These are phyloP conservation scores for Drosophila cardini DNA, from an alignment of 1,140 invertebrate species.

Conservation along the genomic window DNA sequence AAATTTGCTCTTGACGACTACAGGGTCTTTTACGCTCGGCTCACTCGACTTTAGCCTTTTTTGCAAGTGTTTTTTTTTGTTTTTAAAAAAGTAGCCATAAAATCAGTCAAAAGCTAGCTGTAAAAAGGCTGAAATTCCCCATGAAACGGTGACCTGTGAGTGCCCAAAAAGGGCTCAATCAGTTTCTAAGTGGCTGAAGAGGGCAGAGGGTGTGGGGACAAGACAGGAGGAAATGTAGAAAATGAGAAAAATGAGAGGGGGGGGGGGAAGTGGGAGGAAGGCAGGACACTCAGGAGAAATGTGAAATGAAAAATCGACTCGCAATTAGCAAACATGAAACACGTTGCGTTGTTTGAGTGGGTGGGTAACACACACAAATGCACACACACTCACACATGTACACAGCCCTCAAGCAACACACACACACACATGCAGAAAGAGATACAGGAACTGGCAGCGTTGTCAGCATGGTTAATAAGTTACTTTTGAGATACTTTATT, in stretches of 20 bases:
- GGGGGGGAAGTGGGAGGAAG: too few species aligned
- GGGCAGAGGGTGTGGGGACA: background rate
- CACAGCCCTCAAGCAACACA: constrained; percentile 20
- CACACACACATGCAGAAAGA: constrained; percentile 13
- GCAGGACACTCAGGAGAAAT: constrained; percentile 69
- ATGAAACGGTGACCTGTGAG: background rate
- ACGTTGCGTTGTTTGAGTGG: constrained; percentile 45
- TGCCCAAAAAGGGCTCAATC: constrained; percentile 58
- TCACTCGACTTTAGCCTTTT: too few species aligned
- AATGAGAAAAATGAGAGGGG: background rate
- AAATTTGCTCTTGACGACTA: too few species aligned
- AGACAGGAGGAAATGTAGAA: background rate
- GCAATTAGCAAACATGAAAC: constrained; percentile 83
- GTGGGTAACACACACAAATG: constrained; percentile 16
- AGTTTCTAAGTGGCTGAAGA: constrained; percentile 51
- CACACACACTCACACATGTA: background rate
- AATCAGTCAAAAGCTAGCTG: background rate
- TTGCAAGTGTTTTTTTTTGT: background rate
- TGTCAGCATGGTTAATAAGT: constrained; percentile 83
- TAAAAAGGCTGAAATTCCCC: constrained; percentile 11
- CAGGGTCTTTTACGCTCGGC: too few species aligned
- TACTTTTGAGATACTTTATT: constrained; percentile 82
- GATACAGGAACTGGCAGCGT: constrained; percentile 68
- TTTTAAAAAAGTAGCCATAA: background rate
- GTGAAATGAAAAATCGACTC: constrained; percentile 82